A percentile compares a stretch with the other conserved stretches of the same genome.
Conservation (phyloP, 2,797 vertebrate species). For the Pseudochirops corinnae region DNA sequence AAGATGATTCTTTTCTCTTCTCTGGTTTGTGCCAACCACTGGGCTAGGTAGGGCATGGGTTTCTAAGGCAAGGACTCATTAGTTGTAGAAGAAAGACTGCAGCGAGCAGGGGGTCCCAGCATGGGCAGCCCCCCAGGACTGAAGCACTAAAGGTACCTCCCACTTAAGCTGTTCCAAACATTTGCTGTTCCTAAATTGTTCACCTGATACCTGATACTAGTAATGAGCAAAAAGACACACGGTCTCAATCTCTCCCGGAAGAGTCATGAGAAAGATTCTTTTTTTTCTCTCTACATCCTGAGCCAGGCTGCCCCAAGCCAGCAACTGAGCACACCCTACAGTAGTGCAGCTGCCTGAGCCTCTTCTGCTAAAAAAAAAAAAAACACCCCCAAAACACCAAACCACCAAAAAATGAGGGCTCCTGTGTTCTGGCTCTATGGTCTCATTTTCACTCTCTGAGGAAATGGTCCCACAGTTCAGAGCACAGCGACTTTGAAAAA, state of each 20-base stretch:
- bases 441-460: conserved; percentile 39
- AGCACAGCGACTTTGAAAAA: conserved; percentile 40
- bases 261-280: neutral
- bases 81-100: neutral
- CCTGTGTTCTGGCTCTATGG: neutral
- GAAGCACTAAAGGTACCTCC: neutral
- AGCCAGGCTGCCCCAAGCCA: neutral
- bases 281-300: neutral
- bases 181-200: neutral
- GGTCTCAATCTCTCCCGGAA: neutral
- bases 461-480: conserved; percentile 8
- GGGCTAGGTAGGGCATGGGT: neutral
- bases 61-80: neutral
- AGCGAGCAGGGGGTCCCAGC: neutral
- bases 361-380: neutral
- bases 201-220: neutral
- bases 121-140: neutral
- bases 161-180: neutral
- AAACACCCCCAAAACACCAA: neutral
- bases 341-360: neutral
- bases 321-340: neutral
- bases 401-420: rapidly evolving
- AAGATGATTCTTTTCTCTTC: neutral
- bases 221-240: neutral
- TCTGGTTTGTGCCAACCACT: neutral